Base-by-base conservation (phyloP, 2,888 invertebrate species). In the Boloria selene region DNA sequence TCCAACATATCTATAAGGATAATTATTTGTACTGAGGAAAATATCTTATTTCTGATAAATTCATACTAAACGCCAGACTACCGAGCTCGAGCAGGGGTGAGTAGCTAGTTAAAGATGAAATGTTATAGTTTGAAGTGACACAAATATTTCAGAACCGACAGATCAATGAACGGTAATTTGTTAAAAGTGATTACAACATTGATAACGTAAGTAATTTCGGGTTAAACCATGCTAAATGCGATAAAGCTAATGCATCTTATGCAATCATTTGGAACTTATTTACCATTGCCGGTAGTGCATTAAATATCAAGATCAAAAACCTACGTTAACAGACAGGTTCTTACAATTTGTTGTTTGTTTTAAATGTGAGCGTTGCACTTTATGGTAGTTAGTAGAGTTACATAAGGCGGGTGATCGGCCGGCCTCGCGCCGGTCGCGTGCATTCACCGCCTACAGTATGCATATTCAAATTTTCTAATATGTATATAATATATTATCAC, bases 321-420 rank as follows among this genome's bases (percentile, higher is more conserved):
- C 79, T 77, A 71, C 59, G 66, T 62, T 70, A 75, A 22, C 71
- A 72, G 72, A 73, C 77, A 72, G 77, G 79, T 75, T 77, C 77
- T 76, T 75, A 68, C 72, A 68, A 76, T 77, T 76, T 69, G 73
- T 75, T 77, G 78, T 83, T 83, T 83, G 79, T 79, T 80, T 80
- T 77, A 76, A 81, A 75, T 73, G 79, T 83, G 82, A 78, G 75
- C 77, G 76, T 74, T 78, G 80, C 79, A 79, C 78, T 79, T 75
- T 74, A 74, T 78, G 74, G 72, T 74, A 72, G 69, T 76, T 65
- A 70, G 69, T 72, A 72, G 70, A 73, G 75, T 81, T 81, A 82
- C 79, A 87, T 90, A 90, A 89, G 84, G 80, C 76, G 85, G 90
- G 89, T 90, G 86, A 89, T 84, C 86, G 90, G 80, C 89, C 90